These are phyloP conservation scores for Arbacia lixula DNA, from an alignment of 53 echinoderm and acorn worm genomes.

Conservation along the genomic window DNA sequence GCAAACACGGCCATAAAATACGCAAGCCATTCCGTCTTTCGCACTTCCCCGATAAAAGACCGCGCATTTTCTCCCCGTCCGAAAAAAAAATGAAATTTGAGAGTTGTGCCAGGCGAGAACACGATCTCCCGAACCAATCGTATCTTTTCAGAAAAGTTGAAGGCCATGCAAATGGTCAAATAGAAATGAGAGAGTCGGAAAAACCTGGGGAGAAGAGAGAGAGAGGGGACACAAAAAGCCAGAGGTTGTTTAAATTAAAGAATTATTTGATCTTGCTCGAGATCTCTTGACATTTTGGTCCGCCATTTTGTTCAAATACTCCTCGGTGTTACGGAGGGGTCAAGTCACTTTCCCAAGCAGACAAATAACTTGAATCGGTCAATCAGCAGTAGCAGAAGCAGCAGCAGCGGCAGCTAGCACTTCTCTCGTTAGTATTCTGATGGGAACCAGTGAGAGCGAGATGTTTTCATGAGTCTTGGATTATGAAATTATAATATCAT, in stretches of 20 bases:
- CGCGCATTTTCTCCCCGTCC: conserved; percentile 44
- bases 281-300: conserved; percentile 58
- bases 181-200: conserved; percentile 44
- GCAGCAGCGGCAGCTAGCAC: no score
- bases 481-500: no score
- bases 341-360: conserved; percentile 34
- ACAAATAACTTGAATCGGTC: conserved; percentile 42
- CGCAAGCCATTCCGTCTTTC: conserved; percentile 24
- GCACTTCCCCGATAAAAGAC: conserved; percentile 35
- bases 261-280: conserved; percentile 56
- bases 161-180: conserved; percentile 55
- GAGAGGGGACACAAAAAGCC: conserved; percentile 34
- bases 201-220: background rate
- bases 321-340: conserved; percentile 51
- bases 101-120: conserved; percentile 54
- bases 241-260: conserved; percentile 57
- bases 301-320: conserved; percentile 56
- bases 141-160: conserved; percentile 53
- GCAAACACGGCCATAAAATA: conserved; percentile 58
- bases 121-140: conserved; percentile 53
- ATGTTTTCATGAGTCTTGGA: no score
- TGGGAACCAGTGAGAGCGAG: no score
- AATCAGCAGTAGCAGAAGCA: no score
- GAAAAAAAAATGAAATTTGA: conserved; percentile 51
- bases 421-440: no score